phyloP scores from a whole-genome alignment of 2,113 vertebrate species.

The Galbula dea region DNA sequence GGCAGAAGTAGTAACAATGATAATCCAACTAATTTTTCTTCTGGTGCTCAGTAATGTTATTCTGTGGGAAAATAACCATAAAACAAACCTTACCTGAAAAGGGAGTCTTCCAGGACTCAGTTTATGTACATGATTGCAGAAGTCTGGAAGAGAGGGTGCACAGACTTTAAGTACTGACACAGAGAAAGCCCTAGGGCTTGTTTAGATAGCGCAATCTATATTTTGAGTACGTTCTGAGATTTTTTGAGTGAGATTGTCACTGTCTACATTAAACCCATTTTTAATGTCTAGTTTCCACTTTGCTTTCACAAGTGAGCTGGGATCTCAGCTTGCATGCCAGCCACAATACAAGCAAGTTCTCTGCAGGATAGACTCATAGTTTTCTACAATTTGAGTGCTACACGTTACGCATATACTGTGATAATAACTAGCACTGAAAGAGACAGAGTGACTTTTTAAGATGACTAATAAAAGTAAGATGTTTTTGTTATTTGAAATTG shows the following conservation, averaged over 20 bases:
- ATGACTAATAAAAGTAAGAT: background rate
- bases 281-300: conserved; percentile 33
- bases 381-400: background rate
- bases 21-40: background rate
- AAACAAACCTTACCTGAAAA: conserved; percentile 12
- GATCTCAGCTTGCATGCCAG: background rate
- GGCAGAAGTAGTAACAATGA: background rate
- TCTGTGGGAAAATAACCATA: background rate
- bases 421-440: background rate
- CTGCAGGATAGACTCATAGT: background rate
- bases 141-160: background rate
- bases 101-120: background rate
- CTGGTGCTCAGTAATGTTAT: background rate
- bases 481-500: background rate
- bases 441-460: background rate
- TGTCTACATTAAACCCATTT: conserved; percentile 39
- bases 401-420: background rate
- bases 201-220: background rate
- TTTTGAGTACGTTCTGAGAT: background rate
- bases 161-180: background rate
- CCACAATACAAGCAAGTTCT: background rate
- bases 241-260: background rate
- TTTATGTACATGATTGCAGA: background rate
- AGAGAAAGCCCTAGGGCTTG: background rate
- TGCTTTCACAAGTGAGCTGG: conserved; percentile 28